phyloP scores from a whole-genome alignment of 2,113 vertebrate species.

The Pristiophorus japonicus region DNA sequence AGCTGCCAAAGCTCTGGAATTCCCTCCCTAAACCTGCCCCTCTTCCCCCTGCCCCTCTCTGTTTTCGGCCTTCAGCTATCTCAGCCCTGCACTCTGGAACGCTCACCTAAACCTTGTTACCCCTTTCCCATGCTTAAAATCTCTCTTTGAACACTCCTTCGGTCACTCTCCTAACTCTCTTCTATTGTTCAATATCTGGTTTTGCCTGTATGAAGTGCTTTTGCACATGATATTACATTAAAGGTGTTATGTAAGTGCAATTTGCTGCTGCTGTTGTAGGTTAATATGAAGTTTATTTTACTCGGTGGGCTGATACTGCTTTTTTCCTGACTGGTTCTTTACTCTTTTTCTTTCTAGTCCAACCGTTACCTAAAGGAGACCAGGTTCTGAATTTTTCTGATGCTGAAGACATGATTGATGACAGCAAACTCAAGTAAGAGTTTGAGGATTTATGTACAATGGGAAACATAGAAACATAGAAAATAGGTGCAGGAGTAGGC shows the following conservation, averaged over 20 bases:
- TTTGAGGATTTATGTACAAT: not conserved
- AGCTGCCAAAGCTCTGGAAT: too few relatives aligned
- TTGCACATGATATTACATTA: not conserved
- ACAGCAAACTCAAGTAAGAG: constrained; percentile 83
- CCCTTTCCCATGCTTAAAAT: not conserved
- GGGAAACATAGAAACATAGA: too few relatives aligned
- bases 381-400: constrained; percentile 93
- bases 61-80: not conserved
- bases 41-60: too few relatives aligned
- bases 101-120: not conserved
- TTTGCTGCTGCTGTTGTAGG: not conserved
- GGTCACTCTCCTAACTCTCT: not conserved
- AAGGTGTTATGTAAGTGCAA: not conserved
- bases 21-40: too few relatives aligned
- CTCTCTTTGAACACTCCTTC: not conserved
- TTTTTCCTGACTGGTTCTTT: not conserved
- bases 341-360: constrained; percentile 62
- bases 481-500: too few relatives aligned
- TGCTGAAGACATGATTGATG: constrained; percentile 88
- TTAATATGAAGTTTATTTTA: not conserved
- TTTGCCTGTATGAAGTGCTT: not conserved
- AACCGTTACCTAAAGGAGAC: constrained; percentile 89
- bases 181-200: not conserved
- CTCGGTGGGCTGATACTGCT: constrained; percentile 3
- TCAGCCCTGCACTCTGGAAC: not conserved